Evolutionary conservation across 2,888 invertebrate genomes (phyloP).

Genomic region (Drosophila tripunctata): DNA sequence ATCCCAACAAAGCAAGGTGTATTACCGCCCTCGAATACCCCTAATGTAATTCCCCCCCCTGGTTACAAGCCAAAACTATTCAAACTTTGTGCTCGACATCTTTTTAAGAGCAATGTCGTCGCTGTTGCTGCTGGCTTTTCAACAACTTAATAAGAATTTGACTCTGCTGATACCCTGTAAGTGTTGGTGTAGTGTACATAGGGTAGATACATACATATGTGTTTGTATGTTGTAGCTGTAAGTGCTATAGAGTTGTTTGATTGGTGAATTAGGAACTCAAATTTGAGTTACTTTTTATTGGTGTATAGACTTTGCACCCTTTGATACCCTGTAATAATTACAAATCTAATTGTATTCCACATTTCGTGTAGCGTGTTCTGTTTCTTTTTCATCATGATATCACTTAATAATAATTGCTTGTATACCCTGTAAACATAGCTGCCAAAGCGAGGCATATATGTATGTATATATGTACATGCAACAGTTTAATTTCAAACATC

Average conservation of each 20-base stretch:
- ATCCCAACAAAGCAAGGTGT: neutral
- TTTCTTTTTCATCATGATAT: too few relatives aligned
- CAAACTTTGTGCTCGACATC: slow-evolving; percentile 3
- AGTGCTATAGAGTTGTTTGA: neutral
- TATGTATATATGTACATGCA: too few relatives aligned
- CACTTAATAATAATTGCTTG: too few relatives aligned
- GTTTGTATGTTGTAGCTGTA: too few relatives aligned
- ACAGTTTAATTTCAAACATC: too few relatives aligned
- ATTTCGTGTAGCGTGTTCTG: too few relatives aligned
- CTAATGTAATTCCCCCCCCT: neutral
- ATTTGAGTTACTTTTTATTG: too few relatives aligned
- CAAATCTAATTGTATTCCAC: too few relatives aligned
- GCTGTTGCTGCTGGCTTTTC: slow-evolving; percentile 8
- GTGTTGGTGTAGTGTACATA: neutral
- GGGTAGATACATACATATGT: neutral
- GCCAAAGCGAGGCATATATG: neutral
- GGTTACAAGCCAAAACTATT: slow-evolving; percentile 15
- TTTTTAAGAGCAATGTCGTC: slow-evolving; percentile 19
- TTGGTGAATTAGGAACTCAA: too few relatives aligned
- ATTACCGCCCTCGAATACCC: neutral
- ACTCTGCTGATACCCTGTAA: slow-evolving; percentile 10
- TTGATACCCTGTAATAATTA: neutral
- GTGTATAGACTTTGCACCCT: too few relatives aligned
- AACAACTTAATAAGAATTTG: slow-evolving; percentile 32
- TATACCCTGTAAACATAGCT: neutral